Base-by-base conservation (phyloP, 2,797 vertebrate genomes). In the Apogon talboti region DNA sequence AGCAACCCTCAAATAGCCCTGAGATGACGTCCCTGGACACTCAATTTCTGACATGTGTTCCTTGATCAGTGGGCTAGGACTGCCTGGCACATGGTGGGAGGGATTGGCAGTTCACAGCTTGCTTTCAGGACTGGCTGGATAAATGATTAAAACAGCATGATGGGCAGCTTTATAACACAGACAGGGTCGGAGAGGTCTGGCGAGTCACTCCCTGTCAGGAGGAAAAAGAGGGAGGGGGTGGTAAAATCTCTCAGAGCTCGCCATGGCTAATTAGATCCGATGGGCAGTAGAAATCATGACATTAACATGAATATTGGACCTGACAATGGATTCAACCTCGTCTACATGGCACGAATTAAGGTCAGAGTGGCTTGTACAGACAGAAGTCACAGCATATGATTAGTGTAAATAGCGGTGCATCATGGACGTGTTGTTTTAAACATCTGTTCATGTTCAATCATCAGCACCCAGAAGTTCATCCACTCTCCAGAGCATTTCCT, bases 71-170 rank as follows among this genome's bases (percentile, higher is more conserved):
- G 28, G 76, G 76, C 66, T 53, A 38, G 51, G 57, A 58, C 80
- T 57, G 69, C 68, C 61, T 76, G 80, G 74, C 83, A 78, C 84
- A 83, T 61, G 57, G 72, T 61, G 56, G 24, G 56, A 82, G 47
- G 64, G 75, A 80, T 71, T 90, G 91, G 82, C 87, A 88, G 82
- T 82, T 86, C 76, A 74, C 76, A 84, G 75, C 75, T 66, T 66
- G 87, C 83, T 84, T 70, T 82, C 74, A 60, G 64, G 53, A 60
- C 67, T 10, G 76, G 74, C 75, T 83, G 65, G 81, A 84, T 72
- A 78, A 81, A 85, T 81, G 66, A 85, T 88, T 88, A 86, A 84
- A 90, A 86, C 77, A 76, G 78, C 53, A 70, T 79, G 79, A 88
- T 84, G 80, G 84, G 76, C 85, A 86, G 85, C 74, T 88, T 89